A percentile compares a stretch with the other conserved stretches of the same genome.
Evolutionary conservation across 2,113 vertebrate species (phyloP).

Genomic region (Elephas maximus): DNA sequence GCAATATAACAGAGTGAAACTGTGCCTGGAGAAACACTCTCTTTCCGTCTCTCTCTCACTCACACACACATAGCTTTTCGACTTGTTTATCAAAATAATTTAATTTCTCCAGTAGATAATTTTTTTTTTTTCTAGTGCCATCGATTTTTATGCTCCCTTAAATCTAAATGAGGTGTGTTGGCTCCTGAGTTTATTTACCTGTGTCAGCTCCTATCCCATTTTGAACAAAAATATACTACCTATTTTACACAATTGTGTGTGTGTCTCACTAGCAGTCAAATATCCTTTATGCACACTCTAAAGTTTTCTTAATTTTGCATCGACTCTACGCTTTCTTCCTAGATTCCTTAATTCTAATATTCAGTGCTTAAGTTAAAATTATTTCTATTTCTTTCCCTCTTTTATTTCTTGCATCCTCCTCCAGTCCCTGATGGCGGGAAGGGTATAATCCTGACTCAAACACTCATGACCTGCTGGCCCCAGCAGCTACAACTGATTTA

Average conservation of each 20-base stretch:
- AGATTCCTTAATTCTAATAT: neutral
- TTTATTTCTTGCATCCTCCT: conserved; percentile 43
- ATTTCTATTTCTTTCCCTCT: conserved; percentile 29
- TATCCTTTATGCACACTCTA: neutral
- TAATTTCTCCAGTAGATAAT: neutral
- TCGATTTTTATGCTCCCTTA: neutral
- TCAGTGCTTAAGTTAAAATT: no score
- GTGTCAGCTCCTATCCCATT: neutral
- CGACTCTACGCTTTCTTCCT: neutral
- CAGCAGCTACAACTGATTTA: conserved; percentile 19
- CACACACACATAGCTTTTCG: neutral
- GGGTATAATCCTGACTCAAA: neutral
- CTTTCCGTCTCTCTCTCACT: neutral
- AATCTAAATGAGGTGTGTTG: conserved; percentile 24
- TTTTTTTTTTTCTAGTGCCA: no score
- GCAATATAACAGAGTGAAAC: conserved; percentile 11
- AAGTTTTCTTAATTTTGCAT: conserved; percentile 8
- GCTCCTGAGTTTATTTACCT: neutral
- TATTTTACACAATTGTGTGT: neutral
- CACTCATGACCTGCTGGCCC: neutral
- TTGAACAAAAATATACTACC: neutral
- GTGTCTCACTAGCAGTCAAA: neutral
- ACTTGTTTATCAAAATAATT: conserved; percentile 19
- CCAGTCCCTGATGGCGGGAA: conserved; percentile 39
- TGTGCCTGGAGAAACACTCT: neutral